Evolutionary conservation across 2,888 invertebrate genomes (phyloP), one percentile per base, ranked within the genome.

Genomic region (Sinelater perroti): DNA sequence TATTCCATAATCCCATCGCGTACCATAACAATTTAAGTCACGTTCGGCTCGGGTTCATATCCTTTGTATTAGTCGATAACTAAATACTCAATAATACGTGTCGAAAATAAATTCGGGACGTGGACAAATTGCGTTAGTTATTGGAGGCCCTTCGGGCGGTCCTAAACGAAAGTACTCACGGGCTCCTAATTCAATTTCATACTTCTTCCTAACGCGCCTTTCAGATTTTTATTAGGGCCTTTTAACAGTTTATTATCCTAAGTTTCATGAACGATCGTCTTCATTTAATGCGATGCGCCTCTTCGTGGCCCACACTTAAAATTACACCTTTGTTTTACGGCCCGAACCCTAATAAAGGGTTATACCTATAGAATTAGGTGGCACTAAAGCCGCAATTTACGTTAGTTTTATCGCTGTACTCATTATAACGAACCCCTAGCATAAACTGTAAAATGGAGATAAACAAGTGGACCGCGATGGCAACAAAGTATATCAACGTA

Each of bases 301-400:
- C 24, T 26, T 40, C 24, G 24, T 20, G 24, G 24, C 8, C 40
- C 11, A 40, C 24, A 38, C 40, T 40, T 40, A 40, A 40, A 40
- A 40, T 40, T 40, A 40, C 24, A 40, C 40, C 18, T 40, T 40
- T 24, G 40, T 40, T 40, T 40, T 40, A 40, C 26, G 40, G 24
- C 7, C 13, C 24, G 24, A n/a, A 40, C 18, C 18, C 21, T 40
- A 40, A 40, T 40, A 24, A 40, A 40, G 40, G 40, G 40, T 40
- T 40, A 24, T 40, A 24, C 13, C 40, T 40, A 40, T 24, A 24
- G 24, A 40, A 24, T 40, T 40, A 40, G 24, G 14, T 11, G 24
- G n/a, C 24, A 40, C 11, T 40, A 24, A 18, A 40, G 40, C 26
- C 14, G 40, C 10, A 40, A 40, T 40, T 24, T 40, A 24, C 40